Percentiles rank a stretch among this genome's conserved stretches.
These are phyloP conservation scores for Drosophila arizonae DNA, from an alignment of 1,140 invertebrate genomes.

Conservation along the genomic window DNA sequence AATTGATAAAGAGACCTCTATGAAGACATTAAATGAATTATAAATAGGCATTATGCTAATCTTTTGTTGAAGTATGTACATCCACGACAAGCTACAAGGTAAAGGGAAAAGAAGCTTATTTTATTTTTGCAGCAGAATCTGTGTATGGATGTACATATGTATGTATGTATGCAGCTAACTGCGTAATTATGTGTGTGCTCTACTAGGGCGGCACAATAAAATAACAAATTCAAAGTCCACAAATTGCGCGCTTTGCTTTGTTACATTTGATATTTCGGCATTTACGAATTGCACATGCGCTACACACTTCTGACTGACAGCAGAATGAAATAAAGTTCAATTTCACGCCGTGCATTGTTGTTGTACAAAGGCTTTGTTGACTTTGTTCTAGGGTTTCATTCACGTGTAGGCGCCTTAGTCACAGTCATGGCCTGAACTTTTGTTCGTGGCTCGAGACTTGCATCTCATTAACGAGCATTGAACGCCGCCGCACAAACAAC, in stretches of 20 bases:
- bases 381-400: slow-evolving; percentile 40
- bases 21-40: not conserved
- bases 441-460: slow-evolving; percentile 38
- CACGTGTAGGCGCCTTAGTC: slow-evolving; percentile 41
- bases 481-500: slow-evolving; percentile 30
- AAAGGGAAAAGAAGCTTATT: not conserved
- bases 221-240: slow-evolving; percentile 79
- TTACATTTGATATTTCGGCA: slow-evolving; percentile 13
- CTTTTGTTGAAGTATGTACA: no score
- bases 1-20: not conserved
- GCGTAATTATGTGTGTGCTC: not conserved
- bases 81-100: no score
- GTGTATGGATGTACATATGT: not conserved
- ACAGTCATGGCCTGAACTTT: slow-evolving; percentile 50
- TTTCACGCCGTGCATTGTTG: slow-evolving; percentile 8
- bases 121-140: slow-evolving; percentile 2
- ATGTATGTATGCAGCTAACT: not conserved
- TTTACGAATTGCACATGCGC: slow-evolving; percentile 49
- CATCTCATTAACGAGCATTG: slow-evolving; percentile 63
- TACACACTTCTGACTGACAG: slow-evolving; percentile 25
- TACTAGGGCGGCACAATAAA: slow-evolving; percentile 36
- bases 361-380: slow-evolving; percentile 23
- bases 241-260: slow-evolving; percentile 50
- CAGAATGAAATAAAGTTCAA: slow-evolving; percentile 1
- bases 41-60: not conserved